phyloP scores from a whole-genome alignment of 2,888 invertebrate genomes.

The Parelbella ahira region DNA sequence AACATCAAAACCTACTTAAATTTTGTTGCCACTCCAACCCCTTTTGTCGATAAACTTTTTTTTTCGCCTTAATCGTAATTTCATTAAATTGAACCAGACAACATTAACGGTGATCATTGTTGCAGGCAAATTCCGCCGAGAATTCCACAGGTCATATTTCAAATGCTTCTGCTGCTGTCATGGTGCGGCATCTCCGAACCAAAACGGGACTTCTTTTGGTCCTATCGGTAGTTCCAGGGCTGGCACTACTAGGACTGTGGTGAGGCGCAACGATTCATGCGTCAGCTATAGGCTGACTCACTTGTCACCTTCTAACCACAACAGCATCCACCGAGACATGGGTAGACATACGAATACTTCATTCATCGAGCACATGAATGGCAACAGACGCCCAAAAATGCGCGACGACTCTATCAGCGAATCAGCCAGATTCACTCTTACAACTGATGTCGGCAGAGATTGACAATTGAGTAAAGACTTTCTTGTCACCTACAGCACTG shows the following conservation, averaged over 20 bases:
- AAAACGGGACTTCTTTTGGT: slow-evolving; percentile 67
- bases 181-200: slow-evolving; percentile 46
- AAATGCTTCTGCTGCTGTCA: slow-evolving; percentile 79
- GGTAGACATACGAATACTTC: slow-evolving; percentile 68
- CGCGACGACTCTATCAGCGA: slow-evolving; percentile 69
- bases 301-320: slow-evolving; percentile 70
- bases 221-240: slow-evolving; percentile 69
- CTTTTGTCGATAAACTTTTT: neutral
- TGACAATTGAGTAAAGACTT: slow-evolving; percentile 59
- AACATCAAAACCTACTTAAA: neutral
- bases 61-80: too few relatives aligned
- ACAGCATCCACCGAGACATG: slow-evolving; percentile 62
- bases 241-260: slow-evolving; percentile 65
- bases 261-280: slow-evolving; percentile 71
- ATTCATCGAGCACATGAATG: slow-evolving; percentile 71
- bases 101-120: slow-evolving; percentile 40
- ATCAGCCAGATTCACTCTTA: slow-evolving; percentile 62
- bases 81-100: neutral
- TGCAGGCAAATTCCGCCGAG: slow-evolving; percentile 87
- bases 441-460: slow-evolving; percentile 63
- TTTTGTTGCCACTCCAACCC: slow-evolving; percentile 8
- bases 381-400: slow-evolving; percentile 56
- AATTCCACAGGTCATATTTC: slow-evolving; percentile 85
- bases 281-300: slow-evolving; percentile 70
- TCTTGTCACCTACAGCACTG: slow-evolving; percentile 39